Evolutionary conservation across 1,140 invertebrate species (phyloP).

Genomic region (Hesperophylax magnus): DNA sequence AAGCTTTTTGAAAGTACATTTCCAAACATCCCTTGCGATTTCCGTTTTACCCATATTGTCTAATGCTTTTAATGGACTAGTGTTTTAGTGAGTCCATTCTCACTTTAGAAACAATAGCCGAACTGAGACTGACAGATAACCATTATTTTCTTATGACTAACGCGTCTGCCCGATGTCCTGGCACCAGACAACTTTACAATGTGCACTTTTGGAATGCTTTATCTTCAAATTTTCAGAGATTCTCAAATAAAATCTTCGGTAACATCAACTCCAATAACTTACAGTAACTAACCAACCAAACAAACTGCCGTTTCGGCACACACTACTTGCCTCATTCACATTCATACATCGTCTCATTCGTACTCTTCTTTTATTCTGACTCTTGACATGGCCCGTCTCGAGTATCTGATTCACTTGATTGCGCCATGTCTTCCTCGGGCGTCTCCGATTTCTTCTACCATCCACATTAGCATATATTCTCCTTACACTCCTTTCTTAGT

Average conservation of each 20-base stretch:
- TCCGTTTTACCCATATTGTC: not conserved
- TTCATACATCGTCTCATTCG: too few species aligned
- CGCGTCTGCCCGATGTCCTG: not conserved
- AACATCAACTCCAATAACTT: too few species aligned
- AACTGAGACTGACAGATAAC: conserved; percentile 22
- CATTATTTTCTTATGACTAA: conserved; percentile 34
- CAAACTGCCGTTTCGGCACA: too few species aligned
- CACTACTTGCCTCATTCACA: too few species aligned
- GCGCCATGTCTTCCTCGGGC: too few species aligned
- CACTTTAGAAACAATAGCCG: conserved; percentile 36
- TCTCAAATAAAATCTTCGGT: not conserved
- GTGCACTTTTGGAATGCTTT: not conserved
- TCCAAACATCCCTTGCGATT: conserved; percentile 22
- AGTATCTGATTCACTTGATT: too few species aligned
- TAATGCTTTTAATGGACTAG: conserved; percentile 8
- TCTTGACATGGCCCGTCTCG: too few species aligned
- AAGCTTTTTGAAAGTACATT: not conserved
- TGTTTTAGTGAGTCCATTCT: conserved; percentile 22
- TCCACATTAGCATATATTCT: too few species aligned
- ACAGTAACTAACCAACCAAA: too few species aligned
- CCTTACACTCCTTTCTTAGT: too few species aligned
- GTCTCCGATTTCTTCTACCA: too few species aligned
- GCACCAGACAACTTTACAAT: conserved; percentile 3
- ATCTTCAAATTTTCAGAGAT: conserved; percentile 3
- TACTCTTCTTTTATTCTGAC: too few species aligned